Conservation (phyloP, 2,888 invertebrate genomes). For the Heliconius hortense region DNA sequence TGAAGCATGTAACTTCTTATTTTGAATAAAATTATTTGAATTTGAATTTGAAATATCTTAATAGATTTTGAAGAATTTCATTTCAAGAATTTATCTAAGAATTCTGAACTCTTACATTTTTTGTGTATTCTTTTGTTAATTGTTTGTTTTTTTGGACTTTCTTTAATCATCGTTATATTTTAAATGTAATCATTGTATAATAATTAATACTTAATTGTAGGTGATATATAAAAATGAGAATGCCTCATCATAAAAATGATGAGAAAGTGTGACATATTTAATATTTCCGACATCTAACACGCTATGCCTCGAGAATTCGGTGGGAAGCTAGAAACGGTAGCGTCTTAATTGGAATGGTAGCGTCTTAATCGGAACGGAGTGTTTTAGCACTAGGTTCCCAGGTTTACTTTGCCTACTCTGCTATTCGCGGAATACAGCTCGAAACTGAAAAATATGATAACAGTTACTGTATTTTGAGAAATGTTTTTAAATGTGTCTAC, state of each 20-base stretch:
- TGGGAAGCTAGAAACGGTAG: too few relatives aligned
- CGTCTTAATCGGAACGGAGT: too few relatives aligned
- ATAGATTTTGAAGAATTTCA: slow-evolving; percentile 28
- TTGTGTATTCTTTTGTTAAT: background rate
- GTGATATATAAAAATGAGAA: background rate
- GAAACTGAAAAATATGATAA: background rate
- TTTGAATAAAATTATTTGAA: too few relatives aligned
- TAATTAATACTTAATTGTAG: background rate
- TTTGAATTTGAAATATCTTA: slow-evolving; percentile 34
- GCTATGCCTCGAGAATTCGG: too few relatives aligned
- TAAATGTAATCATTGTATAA: background rate
- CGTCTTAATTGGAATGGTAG: too few relatives aligned
- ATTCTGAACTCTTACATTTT: slow-evolving; percentile 16
- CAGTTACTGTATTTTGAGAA: background rate
- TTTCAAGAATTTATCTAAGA: slow-evolving; percentile 24
- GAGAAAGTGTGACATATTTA: too few relatives aligned
- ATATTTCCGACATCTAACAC: too few relatives aligned
- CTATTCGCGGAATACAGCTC: too few relatives aligned
- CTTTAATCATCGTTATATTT: slow-evolving; percentile 3
- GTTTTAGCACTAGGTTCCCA: too few relatives aligned
- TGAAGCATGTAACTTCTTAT: too few relatives aligned
- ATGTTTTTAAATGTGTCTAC: background rate
- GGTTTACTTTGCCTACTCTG: too few relatives aligned
- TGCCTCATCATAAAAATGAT: too few relatives aligned
- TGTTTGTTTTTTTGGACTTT: slow-evolving; percentile 9